Evolutionary conservation across 2,797 vertebrate species (phyloP).

Genomic region (Argya squamiceps): DNA sequence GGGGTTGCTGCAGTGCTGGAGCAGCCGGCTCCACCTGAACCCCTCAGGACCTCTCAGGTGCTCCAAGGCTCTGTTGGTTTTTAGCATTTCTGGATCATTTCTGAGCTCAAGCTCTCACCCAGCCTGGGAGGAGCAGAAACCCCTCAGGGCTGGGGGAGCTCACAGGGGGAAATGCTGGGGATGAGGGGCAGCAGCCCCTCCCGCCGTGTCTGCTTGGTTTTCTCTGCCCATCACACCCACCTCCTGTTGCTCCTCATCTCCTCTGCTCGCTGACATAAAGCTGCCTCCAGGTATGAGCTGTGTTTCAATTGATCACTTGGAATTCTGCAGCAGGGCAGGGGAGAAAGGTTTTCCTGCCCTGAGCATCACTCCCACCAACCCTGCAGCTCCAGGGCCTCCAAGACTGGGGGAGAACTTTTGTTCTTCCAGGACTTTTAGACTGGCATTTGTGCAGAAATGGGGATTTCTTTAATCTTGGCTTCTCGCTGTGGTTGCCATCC

Average conservation of each 20-base stretch:
- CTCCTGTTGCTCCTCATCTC: neutral
- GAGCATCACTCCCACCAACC: fast-evolving
- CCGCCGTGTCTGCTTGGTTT: fast-evolving
- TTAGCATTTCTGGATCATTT: neutral
- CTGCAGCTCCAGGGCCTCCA: neutral
- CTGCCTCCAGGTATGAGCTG: neutral
- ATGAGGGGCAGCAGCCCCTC: neutral
- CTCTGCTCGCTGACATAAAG: neutral
- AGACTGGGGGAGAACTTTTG: fast-evolving
- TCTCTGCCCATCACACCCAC: neutral
- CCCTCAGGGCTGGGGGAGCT: fast-evolving
- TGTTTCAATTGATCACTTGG: neutral
- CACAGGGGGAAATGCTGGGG: neutral
- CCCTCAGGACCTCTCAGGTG: neutral
- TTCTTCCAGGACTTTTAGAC: neutral
- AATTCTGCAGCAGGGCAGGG: neutral
- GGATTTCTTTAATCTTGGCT: neutral
- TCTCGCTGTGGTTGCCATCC: neutral
- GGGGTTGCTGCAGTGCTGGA: neutral
- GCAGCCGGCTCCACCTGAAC: neutral
- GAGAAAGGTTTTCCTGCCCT: neutral
- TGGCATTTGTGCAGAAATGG: neutral
- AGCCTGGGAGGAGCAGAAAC: neutral
- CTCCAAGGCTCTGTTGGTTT: neutral
- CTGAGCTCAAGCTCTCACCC: neutral